A percentile compares a stretch with the other conserved stretches of the same genome.
These are phyloP conservation scores for Drosophila nigromelanica DNA, from an alignment of 1,140 invertebrate species.

Conservation along the genomic window DNA sequence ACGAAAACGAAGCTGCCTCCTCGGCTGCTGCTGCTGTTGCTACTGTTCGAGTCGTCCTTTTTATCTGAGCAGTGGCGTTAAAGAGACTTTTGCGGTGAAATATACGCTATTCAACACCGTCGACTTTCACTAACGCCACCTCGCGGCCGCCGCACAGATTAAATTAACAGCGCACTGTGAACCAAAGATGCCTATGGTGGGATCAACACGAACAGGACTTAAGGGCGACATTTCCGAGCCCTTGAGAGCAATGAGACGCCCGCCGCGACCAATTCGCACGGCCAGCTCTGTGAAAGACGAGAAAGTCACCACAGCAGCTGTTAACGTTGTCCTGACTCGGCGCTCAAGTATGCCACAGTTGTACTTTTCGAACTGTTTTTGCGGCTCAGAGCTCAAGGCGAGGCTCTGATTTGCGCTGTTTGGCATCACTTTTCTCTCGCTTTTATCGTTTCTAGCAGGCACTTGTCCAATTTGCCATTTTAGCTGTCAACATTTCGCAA, in stretches of 20 bases:
- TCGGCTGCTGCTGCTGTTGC: constrained; percentile 19
- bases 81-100: constrained; percentile 66
- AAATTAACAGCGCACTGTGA: constrained; percentile 74
- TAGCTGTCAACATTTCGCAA: constrained; percentile 68
- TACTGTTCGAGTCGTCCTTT: constrained; percentile 49
- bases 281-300: constrained; percentile 45
- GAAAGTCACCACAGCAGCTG: constrained; percentile 76
- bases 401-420: constrained; percentile 55
- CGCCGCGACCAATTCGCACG: constrained; percentile 11
- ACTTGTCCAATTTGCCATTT: constrained; percentile 74
- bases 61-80: constrained; percentile 50
- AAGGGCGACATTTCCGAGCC: constrained; percentile 11
- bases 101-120: constrained; percentile 59
- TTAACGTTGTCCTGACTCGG: constrained; percentile 43
- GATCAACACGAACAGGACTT: constrained; percentile 42
- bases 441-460: constrained; percentile 25
- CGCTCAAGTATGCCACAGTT: constrained; percentile 40
- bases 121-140: constrained; percentile 74
- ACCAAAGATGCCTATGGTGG: constrained; percentile 58
- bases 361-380: constrained; percentile 2
- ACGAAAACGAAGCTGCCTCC: constrained; percentile 52
- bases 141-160: constrained; percentile 72
- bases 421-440: constrained; percentile 41
- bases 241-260: constrained; percentile 54
- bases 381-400: constrained; percentile 16